Evolutionary conservation across 2,888 invertebrate species (phyloP), one percentile per base, ranked within the genome.

Genomic region (Cetonia aurata): DNA sequence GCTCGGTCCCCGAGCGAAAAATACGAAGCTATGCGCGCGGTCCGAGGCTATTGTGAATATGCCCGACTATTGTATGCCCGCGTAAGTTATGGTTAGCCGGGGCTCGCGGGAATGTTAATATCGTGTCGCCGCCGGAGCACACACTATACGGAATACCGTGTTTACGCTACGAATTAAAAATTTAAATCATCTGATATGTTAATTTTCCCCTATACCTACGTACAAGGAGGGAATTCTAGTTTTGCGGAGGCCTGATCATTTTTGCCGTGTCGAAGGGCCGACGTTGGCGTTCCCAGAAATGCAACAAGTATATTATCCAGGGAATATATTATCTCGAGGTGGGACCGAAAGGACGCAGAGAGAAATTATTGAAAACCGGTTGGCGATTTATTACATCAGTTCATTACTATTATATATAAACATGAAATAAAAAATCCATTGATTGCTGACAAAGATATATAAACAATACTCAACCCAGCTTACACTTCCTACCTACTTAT

Each of bases 51-150:
- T 78, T 78, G 78, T 77, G 76, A 75, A 76, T 4, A 25, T 74
- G 76, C 76, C 75, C 73, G 74, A 76, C 77, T 77, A 78, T 78
- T 78, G 78, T 78, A 73, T 77, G 72, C 71, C 17, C 71, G 74
- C 69, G 75, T 78, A 77, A 79, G 77, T 78, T 77, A 79, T 78
- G 75, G 76, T 71, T 70, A 74, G 65, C 72, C 71, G 71, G 72
- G 72, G 69, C 74, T 72, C 72, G 72, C 75, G 73, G 72, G 78
- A 79, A 79, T 79, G 77, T 77, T 77, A 78, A 78, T 78, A 78
- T 77, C 75, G 73, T 75, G 75, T 73, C 71, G 65, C 67, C 73
- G n/a, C 25, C 25, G 37, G 70, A 73, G 70, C 71, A 53, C 60
- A 72, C 68, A 72, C 71, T 71, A 48, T 52, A 10, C 9, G 70